Evolutionary conservation across 2,888 invertebrate genomes (phyloP).

Genomic region (Lasioglossum lativentre): DNA sequence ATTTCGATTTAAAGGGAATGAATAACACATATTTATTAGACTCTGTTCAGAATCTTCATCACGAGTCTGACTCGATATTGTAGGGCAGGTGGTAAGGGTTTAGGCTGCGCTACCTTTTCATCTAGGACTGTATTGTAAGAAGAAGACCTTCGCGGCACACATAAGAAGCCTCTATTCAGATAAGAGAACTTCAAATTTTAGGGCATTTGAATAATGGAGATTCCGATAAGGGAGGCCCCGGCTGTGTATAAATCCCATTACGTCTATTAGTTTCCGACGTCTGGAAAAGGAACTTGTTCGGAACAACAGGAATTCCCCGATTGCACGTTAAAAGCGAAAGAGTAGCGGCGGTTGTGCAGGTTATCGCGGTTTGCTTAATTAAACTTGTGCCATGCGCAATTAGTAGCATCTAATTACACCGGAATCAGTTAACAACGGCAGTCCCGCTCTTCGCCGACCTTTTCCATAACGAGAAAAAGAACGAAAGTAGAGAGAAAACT

Average conservation of each 20-base stretch:
- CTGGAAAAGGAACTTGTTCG: not conserved
- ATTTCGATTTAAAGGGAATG: too few species aligned
- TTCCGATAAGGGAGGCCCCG: not conserved
- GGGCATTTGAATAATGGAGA: not conserved
- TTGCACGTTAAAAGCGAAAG: not conserved
- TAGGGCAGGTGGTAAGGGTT: too few species aligned
- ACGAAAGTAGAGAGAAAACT: not conserved
- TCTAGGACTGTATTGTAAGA: not conserved
- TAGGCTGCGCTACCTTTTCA: too few species aligned
- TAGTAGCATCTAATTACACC: conserved; percentile 18
- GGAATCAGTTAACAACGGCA: conserved; percentile 15
- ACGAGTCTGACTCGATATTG: too few species aligned
- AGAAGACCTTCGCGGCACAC: too few species aligned
- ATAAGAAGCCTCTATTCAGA: not conserved
- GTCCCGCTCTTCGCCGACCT: not conserved
- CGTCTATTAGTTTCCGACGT: not conserved
- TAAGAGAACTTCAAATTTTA: not conserved
- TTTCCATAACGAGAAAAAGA: not conserved
- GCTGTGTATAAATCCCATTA: not conserved
- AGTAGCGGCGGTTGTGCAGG: not conserved
- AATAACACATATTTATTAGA: too few species aligned
- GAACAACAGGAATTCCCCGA: conserved; percentile 4
- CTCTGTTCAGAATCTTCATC: too few species aligned
- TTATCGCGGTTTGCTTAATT: conserved; percentile 35
- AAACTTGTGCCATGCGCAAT: conserved; percentile 28